phyloP scores from a whole-genome alignment of 2,888 invertebrate genomes.

The Cinara cedri region DNA sequence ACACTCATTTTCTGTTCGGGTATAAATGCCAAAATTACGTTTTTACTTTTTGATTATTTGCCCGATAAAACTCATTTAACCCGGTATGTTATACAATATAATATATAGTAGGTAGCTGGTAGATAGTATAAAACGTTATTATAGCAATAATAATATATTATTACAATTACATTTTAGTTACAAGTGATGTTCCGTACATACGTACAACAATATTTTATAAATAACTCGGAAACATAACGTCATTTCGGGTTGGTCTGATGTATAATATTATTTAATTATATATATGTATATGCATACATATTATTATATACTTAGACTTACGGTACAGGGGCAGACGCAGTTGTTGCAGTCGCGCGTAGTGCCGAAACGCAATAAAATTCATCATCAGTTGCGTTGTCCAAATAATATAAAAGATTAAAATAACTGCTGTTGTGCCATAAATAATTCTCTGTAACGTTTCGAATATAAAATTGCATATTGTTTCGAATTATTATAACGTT shows the following conservation, averaged over 20 bases:
- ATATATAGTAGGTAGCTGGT: too few species aligned
- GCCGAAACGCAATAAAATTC: constrained; percentile 18
- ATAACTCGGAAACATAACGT: constrained; percentile 44
- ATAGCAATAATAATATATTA: neutral
- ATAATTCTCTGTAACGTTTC: neutral
- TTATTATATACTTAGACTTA: too few species aligned
- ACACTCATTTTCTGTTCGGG: too few species aligned
- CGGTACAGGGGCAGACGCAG: too few species aligned
- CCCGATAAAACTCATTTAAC: constrained; percentile 39
- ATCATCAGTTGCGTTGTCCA: constrained; percentile 26
- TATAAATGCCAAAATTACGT: too few species aligned
- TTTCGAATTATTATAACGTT: neutral
- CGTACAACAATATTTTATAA: constrained; percentile 25
- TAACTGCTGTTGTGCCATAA: constrained; percentile 21
- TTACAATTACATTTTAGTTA: constrained; percentile 43
- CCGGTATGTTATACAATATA: too few species aligned
- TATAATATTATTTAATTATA: neutral
- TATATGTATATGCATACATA: neutral
- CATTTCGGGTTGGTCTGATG: neutral
- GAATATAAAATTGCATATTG: constrained; percentile 14
- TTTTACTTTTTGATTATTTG: constrained; percentile 38
- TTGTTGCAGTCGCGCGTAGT: neutral
- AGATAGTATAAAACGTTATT: too few species aligned
- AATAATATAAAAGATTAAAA: constrained; percentile 46
- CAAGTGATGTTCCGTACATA: constrained; percentile 2